A percentile compares a stretch with the other conserved stretches of the same genome.
phyloP scores from a whole-genome alignment of 2,888 invertebrate genomes.

The Vannuccia rotundouncinata region DNA sequence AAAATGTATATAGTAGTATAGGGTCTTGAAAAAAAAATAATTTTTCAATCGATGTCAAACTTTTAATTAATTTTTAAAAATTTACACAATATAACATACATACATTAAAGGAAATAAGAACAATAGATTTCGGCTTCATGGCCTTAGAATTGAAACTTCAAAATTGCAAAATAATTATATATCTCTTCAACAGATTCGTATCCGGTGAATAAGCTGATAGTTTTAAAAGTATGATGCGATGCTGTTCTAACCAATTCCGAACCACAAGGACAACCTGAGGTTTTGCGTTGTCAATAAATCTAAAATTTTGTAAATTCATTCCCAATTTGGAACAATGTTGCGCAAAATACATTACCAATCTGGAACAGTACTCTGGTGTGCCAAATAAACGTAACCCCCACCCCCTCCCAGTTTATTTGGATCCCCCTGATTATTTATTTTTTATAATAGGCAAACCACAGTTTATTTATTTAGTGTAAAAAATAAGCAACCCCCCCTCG shows the following conservation, averaged over 20 bases:
- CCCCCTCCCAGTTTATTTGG: too few species aligned
- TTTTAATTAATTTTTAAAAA: neutral
- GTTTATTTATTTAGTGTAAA: too few species aligned
- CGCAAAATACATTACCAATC: too few species aligned
- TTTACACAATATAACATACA: neutral
- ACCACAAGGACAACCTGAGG: neutral
- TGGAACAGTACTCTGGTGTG: too few species aligned
- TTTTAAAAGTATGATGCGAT: neutral
- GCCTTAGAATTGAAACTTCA: neutral
- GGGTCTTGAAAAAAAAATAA: neutral
- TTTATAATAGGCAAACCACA: too few species aligned
- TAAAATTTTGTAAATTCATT: neutral
- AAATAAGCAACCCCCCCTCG: too few species aligned
- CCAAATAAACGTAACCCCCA: too few species aligned
- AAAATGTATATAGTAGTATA: too few species aligned
- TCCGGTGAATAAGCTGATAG: neutral
- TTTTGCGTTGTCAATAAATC: neutral
- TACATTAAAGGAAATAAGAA: neutral
- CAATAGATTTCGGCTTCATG: neutral
- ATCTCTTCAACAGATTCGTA: neutral
- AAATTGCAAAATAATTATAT: neutral
- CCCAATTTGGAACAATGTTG: too few species aligned
- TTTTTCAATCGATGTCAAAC: neutral
- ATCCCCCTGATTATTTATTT: too few species aligned
- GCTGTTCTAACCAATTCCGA: neutral